These are phyloP conservation scores for Syngnathoides biaculeatus DNA, from an alignment of 2,113 vertebrate species.

Conservation along the genomic window DNA sequence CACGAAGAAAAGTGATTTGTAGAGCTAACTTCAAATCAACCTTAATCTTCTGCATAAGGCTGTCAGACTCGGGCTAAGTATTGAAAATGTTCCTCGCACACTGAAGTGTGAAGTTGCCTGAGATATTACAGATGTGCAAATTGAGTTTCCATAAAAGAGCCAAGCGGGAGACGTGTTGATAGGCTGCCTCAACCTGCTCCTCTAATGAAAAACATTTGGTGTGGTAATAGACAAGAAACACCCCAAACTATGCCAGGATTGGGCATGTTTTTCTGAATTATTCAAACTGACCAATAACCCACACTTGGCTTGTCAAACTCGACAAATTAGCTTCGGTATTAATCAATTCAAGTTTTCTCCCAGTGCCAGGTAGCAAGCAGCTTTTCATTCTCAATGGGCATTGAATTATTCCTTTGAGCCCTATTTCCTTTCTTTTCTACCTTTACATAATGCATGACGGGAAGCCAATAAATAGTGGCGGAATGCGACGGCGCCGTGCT, in stretches of 20 bases:
- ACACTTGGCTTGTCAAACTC: neutral
- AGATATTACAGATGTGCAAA: slow-evolving; percentile 22
- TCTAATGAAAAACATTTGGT: slow-evolving; percentile 11
- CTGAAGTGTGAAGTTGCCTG: neutral
- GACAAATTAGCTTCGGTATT: neutral
- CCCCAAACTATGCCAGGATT: neutral
- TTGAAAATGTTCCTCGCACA: slow-evolving; percentile 21
- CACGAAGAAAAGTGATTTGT: slow-evolving; percentile 23
- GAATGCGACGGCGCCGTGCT: neutral
- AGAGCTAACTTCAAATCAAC: slow-evolving; percentile 16
- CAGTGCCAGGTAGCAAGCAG: neutral
- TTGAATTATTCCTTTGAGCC: neutral
- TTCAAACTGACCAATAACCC: neutral
- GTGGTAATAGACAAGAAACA: neutral
- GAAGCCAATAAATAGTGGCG: slow-evolving; percentile 8
- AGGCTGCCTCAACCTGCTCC: slow-evolving; percentile 13
- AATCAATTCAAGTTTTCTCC: neutral
- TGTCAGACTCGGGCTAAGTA: slow-evolving; percentile 18
- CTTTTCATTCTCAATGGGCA: neutral
- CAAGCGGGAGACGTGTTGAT: slow-evolving; percentile 21
- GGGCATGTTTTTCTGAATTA: neutral
- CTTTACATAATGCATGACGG: slow-evolving; percentile 1
- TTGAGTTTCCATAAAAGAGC: slow-evolving; percentile 24
- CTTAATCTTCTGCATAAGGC: slow-evolving; percentile 14
- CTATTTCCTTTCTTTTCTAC: neutral